These are phyloP conservation scores for Drosophila pruinosa DNA, from an alignment of 1,140 invertebrate genomes.

Conservation along the genomic window DNA sequence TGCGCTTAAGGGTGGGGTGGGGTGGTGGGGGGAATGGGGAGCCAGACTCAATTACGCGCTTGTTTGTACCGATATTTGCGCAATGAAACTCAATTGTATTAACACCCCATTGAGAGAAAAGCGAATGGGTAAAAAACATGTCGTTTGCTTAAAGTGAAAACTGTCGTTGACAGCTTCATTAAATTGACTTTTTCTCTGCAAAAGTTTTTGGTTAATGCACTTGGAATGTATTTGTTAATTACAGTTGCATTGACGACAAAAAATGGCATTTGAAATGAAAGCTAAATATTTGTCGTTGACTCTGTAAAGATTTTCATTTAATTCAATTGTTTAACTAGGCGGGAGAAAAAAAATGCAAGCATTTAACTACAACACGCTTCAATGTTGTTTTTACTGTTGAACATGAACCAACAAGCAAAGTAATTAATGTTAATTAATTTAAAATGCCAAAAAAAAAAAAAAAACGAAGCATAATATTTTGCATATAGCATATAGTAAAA, in stretches of 20 bases:
- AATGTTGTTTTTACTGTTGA: slow-evolving; percentile 16
- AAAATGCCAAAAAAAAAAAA: slow-evolving; percentile 5
- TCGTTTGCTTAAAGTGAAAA: slow-evolving; percentile 14
- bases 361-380: not conserved
- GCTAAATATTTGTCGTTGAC: slow-evolving; percentile 45
- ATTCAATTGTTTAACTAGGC: slow-evolving; percentile 43
- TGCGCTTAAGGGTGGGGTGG: not conserved
- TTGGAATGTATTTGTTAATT: slow-evolving; percentile 36
- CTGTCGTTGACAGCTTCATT: slow-evolving; percentile 36
- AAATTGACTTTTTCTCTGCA: slow-evolving; percentile 7
- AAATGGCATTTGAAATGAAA: slow-evolving; percentile 46
- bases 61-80: slow-evolving; percentile 64
- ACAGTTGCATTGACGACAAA: slow-evolving; percentile 8
- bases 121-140: not conserved
- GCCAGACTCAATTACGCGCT: slow-evolving; percentile 67
- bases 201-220: not conserved
- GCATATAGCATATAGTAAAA: not conserved
- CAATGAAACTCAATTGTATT: slow-evolving; percentile 66
- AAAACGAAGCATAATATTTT: slow-evolving; percentile 8
- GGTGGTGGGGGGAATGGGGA: not conserved
- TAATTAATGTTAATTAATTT: slow-evolving; percentile 72
- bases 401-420: slow-evolving; percentile 40
- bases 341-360: not conserved
- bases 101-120: slow-evolving; percentile 13
- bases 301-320: slow-evolving; percentile 39